Conservation (phyloP, 2,113 vertebrate species). For the Alces alces region DNA sequence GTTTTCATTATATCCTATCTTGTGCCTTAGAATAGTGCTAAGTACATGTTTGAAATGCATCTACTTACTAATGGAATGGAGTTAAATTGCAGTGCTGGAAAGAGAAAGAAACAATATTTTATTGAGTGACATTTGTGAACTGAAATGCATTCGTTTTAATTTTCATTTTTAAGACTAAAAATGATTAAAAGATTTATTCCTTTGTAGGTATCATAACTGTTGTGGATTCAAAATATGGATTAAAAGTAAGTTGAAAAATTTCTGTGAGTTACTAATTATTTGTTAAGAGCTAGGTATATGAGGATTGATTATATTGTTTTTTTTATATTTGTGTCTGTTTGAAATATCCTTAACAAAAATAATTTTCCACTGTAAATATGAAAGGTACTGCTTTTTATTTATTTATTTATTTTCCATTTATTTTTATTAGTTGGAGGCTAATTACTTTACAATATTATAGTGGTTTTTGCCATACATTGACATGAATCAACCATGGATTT, state of each 20-base stretch:
- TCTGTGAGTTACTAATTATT: not conserved
- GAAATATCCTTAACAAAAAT: conserved; percentile 2
- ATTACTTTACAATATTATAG: no score
- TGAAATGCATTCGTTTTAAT: not conserved
- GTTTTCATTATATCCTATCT: not conserved
- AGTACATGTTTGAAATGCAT: not conserved
- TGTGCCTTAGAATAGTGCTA: not conserved
- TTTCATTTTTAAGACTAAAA: conserved; percentile 6
- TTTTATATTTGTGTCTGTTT: not conserved
- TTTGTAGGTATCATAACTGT: conserved; percentile 92
- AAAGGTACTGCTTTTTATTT: not conserved
- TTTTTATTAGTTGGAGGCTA: no score
- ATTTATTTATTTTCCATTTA: no score
- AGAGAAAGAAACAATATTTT: not conserved
- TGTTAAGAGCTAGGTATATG: not conserved
- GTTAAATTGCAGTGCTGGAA: not conserved
- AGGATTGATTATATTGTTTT: not conserved
- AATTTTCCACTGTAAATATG: not conserved
- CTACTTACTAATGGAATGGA: not conserved
- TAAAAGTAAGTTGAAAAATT: conserved; percentile 83
- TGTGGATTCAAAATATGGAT: conserved; percentile 93
- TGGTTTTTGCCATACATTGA: no score
- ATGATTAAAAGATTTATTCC: conserved; percentile 41
- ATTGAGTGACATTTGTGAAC: not conserved
- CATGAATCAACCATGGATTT: no score